These are phyloP conservation scores for Heteromormyrus szaboi DNA, from an alignment of 2,797 vertebrate genomes.

Conservation along the genomic window DNA sequence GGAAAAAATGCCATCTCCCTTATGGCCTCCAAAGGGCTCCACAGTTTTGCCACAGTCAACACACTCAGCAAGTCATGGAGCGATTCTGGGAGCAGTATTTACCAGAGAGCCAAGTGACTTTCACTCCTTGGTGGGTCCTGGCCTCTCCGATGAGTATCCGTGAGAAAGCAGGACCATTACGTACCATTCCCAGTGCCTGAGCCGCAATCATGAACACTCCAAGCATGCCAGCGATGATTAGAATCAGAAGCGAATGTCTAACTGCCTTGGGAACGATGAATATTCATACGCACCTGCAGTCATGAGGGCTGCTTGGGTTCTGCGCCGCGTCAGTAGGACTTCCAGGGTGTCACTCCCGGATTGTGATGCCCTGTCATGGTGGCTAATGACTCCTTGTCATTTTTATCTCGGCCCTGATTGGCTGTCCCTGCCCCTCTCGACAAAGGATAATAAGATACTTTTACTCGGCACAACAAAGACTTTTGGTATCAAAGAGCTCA, in stretches of 20 bases:
- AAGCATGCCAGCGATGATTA: neutral
- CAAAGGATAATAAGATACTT: neutral
- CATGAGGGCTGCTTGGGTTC: neutral
- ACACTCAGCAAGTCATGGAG: neutral
- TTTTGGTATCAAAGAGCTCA: neutral
- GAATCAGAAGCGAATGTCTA: neutral
- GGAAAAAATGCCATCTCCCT: neutral
- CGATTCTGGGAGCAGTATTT: neutral
- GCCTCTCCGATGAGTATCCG: neutral
- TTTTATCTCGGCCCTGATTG: neutral
- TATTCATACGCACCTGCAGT: slow-evolving; percentile 7
- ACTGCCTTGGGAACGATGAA: neutral
- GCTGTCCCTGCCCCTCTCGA: neutral
- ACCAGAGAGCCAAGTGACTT: neutral
- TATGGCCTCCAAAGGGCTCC: neutral
- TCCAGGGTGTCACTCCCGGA: neutral
- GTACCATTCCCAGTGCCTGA: neutral
- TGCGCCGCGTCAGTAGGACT: neutral
- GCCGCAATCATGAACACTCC: neutral
- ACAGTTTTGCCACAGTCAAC: neutral
- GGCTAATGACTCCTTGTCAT: neutral
- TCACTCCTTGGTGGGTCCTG: neutral
- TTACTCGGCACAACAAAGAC: neutral
- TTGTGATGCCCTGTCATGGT: neutral
- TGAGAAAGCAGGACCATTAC: neutral